These are phyloP conservation scores for Channa argus DNA, from an alignment of 2,113 vertebrate genomes.

Conservation along the genomic window DNA sequence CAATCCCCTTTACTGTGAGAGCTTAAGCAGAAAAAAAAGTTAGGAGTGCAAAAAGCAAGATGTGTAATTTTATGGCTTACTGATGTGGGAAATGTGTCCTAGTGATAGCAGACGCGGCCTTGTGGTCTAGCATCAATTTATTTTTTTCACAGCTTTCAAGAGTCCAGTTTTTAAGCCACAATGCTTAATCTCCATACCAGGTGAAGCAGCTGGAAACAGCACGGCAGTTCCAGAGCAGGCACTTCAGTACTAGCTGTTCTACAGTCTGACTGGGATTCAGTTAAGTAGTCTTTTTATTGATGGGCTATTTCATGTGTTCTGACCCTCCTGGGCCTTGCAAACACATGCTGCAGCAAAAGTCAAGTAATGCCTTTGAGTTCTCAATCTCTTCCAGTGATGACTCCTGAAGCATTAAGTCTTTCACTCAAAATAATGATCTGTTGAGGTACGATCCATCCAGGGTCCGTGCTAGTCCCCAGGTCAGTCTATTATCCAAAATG, in stretches of 20 bases:
- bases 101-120: slow-evolving; percentile 44
- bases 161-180: slow-evolving; percentile 55
- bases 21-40: slow-evolving; percentile 29
- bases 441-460: slow-evolving; percentile 23
- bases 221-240: slow-evolving; percentile 68
- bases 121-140: slow-evolving; percentile 13
- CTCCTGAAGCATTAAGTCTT: background rate
- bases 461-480: slow-evolving; percentile 3
- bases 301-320: background rate
- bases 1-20: slow-evolving; percentile 7
- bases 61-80: slow-evolving; percentile 75
- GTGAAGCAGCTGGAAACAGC: slow-evolving; percentile 57
- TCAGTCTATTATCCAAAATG: background rate
- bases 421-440: background rate
- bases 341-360: slow-evolving; percentile 20
- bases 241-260: slow-evolving; percentile 69
- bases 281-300: slow-evolving; percentile 36
- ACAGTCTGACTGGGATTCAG: slow-evolving; percentile 35
- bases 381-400: background rate
- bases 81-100: slow-evolving; percentile 53
- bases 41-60: slow-evolving; percentile 75
- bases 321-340: background rate
- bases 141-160: slow-evolving; percentile 57
- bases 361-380: background rate
- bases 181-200: slow-evolving; percentile 24